Evolutionary conservation across 1,140 invertebrate species (phyloP).

Genomic region (Lamellibrachia luymesi): DNA sequence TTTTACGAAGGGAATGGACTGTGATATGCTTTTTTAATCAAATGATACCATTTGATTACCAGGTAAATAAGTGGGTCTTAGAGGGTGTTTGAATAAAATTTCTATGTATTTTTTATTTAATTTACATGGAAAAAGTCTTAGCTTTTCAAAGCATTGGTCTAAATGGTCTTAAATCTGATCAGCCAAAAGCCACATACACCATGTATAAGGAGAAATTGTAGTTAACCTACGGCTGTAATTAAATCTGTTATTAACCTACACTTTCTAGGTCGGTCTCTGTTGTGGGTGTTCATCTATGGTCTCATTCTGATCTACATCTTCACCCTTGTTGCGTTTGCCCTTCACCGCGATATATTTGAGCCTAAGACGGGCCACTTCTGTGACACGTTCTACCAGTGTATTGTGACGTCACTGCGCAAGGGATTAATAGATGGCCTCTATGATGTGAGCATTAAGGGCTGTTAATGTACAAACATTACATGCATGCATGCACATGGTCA

Average conservation of each 20-base stretch:
- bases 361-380: slow-evolving; percentile 48
- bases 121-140: too few species aligned
- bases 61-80: too few species aligned
- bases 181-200: too few species aligned
- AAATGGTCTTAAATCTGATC: too few species aligned
- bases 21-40: too few species aligned
- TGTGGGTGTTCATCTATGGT: slow-evolving; percentile 54
- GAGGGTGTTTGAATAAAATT: too few species aligned
- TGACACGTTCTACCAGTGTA: slow-evolving; percentile 51
- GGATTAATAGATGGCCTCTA: slow-evolving; percentile 55
- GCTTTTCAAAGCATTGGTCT: too few species aligned
- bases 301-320: slow-evolving; percentile 55
- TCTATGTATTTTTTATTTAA: too few species aligned
- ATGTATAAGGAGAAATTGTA: too few species aligned
- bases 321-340: slow-evolving; percentile 50
- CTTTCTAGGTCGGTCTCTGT: slow-evolving; percentile 47
- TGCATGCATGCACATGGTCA: neutral
- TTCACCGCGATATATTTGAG: slow-evolving; percentile 44
- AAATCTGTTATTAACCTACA: neutral
- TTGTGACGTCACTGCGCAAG: slow-evolving; percentile 50
- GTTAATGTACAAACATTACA: neutral
- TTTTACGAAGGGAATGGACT: too few species aligned
- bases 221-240: neutral
- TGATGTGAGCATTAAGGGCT: slow-evolving; percentile 38
- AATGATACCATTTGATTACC: too few species aligned